A percentile compares a stretch with the other conserved stretches of the same genome.
Conservation (phyloP, 2,797 vertebrate species). For the Gymnopithys bicolor region DNA sequence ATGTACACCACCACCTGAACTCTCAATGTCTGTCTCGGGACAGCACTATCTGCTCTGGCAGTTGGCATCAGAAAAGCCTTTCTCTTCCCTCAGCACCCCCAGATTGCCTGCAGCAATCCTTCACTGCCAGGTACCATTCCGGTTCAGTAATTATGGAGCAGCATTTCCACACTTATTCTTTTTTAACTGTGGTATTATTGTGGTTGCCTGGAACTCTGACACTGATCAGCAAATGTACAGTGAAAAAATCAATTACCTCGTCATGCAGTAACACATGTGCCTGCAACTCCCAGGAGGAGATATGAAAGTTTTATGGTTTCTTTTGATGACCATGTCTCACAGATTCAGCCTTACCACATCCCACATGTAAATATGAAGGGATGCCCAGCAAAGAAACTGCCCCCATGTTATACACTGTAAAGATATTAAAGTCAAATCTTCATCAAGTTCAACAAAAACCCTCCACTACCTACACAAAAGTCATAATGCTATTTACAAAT, state of each 20-base stretch:
- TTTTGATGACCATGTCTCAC: not conserved
- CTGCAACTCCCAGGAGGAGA: not conserved
- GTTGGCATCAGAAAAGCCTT: not conserved
- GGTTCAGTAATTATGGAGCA: not conserved
- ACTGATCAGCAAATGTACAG: not conserved
- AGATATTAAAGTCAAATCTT: not conserved
- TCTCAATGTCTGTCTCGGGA: not conserved
- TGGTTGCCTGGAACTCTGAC: not conserved
- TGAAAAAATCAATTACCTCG: not conserved
- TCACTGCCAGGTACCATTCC: not conserved
- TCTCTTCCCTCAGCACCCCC: not conserved
- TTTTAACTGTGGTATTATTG: not conserved
- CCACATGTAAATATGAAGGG: fast-evolving
- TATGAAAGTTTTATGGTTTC: not conserved
- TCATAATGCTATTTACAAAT: not conserved
- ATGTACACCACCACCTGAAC: not conserved
- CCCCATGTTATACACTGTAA: not conserved
- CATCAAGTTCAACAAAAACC: not conserved
- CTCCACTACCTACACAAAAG: not conserved
- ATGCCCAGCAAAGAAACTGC: not conserved
- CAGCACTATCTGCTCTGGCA: not conserved
- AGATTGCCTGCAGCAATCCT: not conserved
- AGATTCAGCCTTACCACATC: not conserved
- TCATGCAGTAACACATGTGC: not conserved
- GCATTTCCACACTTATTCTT: not conserved